These are phyloP conservation scores for Psephotus haematonotus DNA, from an alignment of 2,113 vertebrate genomes.

Conservation along the genomic window DNA sequence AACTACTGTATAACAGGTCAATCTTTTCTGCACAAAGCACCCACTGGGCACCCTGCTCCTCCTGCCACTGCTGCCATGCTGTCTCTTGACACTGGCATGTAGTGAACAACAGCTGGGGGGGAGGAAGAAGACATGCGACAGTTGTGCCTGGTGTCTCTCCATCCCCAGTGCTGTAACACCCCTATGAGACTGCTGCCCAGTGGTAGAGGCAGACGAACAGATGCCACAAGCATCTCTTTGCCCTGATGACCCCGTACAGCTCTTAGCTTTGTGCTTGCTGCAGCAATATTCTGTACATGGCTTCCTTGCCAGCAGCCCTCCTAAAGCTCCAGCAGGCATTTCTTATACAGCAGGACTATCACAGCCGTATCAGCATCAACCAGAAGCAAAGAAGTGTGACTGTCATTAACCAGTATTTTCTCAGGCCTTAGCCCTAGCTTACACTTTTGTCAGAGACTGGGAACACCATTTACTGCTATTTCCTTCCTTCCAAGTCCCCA, in stretches of 20 bases:
- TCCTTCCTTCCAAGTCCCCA: not conserved
- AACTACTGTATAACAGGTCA: not conserved
- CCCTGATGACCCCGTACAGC: fast-evolving
- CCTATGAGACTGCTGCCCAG: not conserved
- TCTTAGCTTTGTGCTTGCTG: not conserved
- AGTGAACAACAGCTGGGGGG: fast-evolving
- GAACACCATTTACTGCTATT: not conserved
- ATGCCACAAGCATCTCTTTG: not conserved
- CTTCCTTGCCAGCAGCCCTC: not conserved
- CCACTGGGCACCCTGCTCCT: not conserved
- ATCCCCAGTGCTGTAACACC: not conserved
- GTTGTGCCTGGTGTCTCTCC: not conserved
- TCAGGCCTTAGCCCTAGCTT: not conserved
- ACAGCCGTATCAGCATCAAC: not conserved
- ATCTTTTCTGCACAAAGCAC: not conserved
- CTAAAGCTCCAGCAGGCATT: not conserved
- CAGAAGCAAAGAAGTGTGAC: not conserved
- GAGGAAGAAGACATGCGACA: not conserved
- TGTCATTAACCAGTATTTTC: not conserved
- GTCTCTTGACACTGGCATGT: not conserved
- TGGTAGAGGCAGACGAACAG: not conserved
- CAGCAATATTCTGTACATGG: fast-evolving
- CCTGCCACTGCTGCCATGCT: not conserved
- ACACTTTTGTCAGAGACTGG: not conserved
- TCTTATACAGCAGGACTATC: not conserved